Conservation (phyloP, 2,797 vertebrate species). For the Halcyon smyrnensis region DNA sequence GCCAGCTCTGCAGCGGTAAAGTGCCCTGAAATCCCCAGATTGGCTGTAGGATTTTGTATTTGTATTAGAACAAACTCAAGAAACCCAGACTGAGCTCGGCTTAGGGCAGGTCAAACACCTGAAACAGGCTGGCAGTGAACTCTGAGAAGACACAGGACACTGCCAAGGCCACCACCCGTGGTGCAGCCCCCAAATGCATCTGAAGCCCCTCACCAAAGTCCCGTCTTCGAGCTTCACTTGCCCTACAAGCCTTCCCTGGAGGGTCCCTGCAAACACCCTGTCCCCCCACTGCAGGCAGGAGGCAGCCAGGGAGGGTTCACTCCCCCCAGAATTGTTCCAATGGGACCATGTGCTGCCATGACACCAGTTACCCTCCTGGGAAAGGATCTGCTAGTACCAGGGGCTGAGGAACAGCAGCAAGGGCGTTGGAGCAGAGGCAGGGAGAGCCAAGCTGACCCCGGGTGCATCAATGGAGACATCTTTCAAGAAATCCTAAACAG, state of each 20-base stretch:
- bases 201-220: not conserved
- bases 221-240: rapidly evolving
- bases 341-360: not conserved
- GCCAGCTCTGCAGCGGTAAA: rapidly evolving
- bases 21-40: not conserved
- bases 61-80: not conserved
- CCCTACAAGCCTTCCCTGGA: not conserved
- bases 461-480: not conserved
- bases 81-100: not conserved
- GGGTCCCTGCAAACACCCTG: not conserved
- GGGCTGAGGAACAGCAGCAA: not conserved
- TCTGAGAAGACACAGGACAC: no score
- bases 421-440: not conserved
- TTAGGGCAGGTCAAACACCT: not conserved
- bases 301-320: not conserved
- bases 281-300: not conserved
- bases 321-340: not conserved
- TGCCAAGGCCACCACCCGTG: rapidly evolving
- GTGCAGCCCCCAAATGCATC: not conserved
- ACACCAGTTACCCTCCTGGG: rapidly evolving
- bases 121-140: no score
- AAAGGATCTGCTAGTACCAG: not conserved
- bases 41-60: not conserved
- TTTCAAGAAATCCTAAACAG: not conserved
- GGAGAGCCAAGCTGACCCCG: not conserved